Percentiles rank a stretch among this genome's conserved stretches.
These are phyloP conservation scores for Grapholita molesta DNA, from an alignment of 1,140 invertebrate species.

Conservation along the genomic window DNA sequence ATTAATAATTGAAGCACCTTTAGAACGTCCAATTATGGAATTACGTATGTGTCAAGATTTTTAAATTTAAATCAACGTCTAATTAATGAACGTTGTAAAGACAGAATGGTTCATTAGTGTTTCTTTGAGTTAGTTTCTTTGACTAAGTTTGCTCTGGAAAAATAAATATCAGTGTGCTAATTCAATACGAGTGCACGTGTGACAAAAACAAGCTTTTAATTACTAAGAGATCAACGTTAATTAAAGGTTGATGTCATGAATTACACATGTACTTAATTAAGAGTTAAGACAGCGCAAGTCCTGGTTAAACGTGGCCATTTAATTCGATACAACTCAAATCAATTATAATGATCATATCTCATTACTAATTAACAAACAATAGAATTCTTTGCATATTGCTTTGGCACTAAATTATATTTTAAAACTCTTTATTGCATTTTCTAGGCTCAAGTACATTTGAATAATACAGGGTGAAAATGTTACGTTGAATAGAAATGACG, in stretches of 20 bases:
- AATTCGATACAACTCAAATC: background rate
- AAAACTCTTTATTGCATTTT: background rate
- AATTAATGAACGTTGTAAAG: conserved; percentile 25
- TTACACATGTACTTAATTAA: conserved; percentile 38
- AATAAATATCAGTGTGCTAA: background rate
- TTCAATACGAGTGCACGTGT: conserved; percentile 1
- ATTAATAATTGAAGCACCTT: too few species aligned
- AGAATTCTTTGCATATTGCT: background rate
- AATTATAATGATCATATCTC: conserved; percentile 3
- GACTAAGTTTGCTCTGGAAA: background rate
- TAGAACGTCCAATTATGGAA: too few species aligned
- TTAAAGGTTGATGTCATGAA: conserved; percentile 28
- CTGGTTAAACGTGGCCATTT: background rate
- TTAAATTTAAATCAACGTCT: background rate
- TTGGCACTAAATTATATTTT: conserved; percentile 7
- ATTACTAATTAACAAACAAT: background rate
- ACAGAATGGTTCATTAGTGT: conserved; percentile 27
- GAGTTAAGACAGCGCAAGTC: conserved; percentile 11
- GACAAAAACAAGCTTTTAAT: conserved; percentile 12
- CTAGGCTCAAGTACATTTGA: background rate
- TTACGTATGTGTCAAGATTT: too few species aligned
- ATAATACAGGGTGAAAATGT: background rate
- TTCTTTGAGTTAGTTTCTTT: conserved; percentile 26
- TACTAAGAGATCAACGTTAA: conserved; percentile 4
- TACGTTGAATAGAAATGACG: background rate